Base-by-base conservation (phyloP, 2,113 vertebrate species). In the Peucedramus taeniatus region DNA sequence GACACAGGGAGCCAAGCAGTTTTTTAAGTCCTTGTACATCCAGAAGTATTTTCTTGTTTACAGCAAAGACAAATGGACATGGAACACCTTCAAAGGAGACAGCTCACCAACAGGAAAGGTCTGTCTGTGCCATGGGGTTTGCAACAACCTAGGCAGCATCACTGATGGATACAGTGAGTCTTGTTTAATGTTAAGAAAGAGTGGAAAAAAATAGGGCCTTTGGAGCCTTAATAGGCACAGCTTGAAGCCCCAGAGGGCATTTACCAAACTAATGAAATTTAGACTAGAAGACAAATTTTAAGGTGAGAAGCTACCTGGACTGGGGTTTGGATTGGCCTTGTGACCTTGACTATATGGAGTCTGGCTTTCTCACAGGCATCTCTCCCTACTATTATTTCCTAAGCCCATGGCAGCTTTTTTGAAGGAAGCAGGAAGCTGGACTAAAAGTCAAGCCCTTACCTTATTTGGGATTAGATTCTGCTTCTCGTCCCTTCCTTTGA, bases 1-100 rank as follows among this genome's bases (percentile, higher is more conserved):
- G 89, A 99, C 98, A 0, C 99, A 99, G 86, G 99, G 99, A 74
- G 99, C 99, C 84, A 99, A 96, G 86, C 96, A 99, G 75, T 71
- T 98, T 49, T 95, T 99, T 5, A 96, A 54, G 13, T 95, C 98
- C 31, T 97, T 98, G 69, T 99, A 96, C 42, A 95, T 98, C 74
- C 63, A 50, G 3, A 98, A 99, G 89, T 99, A 98, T 97, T 95
- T 69, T 6, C 96, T 99, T 83, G 97, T 98, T 42, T 99, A 99
- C 91, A 99, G 99, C 93, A 98, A 97, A 8, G 98, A 99, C 96
- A 98, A 96, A 59, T 97, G 83, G 63, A 98, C 93, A 18, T 99
- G 99, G 99, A 97, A 35, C 75, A 97, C 97, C 96, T 99, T 99
- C 89, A 99, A 98, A 97, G 99, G 99, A 45, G 98, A 98, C 97